Conservation (phyloP, 2,888 invertebrate genomes). For the Synanthedon vespiformis region DNA sequence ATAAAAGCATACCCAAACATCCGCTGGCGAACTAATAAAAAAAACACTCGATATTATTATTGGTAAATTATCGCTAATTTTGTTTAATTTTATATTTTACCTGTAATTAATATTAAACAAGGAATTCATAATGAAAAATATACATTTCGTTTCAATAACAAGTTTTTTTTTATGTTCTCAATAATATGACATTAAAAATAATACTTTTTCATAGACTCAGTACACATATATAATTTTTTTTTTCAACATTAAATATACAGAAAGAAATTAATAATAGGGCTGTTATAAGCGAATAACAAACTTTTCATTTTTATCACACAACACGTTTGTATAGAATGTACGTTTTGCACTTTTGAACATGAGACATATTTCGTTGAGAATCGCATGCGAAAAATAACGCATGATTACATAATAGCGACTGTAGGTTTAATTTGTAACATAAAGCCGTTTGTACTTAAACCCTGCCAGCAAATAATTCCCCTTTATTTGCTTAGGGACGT, state of each 20-base stretch:
- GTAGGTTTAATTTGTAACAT: conserved; percentile 23
- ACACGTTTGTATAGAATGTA: no score
- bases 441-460: conserved; percentile 11
- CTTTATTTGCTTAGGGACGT: conserved; percentile 37
- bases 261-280: no score
- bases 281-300: no score
- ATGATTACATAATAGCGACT: conserved; percentile 4
- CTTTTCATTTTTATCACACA: no score
- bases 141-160: no score
- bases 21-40: conserved; percentile 8
- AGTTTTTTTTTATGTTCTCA: no score
- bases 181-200: no score
- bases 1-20: conserved; percentile 12
- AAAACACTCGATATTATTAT: conserved; percentile 2
- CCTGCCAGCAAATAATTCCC: conserved; percentile 31
- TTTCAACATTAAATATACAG: no score
- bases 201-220: no score
- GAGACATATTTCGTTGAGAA: background rate
- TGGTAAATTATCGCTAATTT: background rate
- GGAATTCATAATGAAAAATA: no score
- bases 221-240: no score
- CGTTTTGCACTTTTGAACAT: background rate
- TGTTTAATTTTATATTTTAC: no score
- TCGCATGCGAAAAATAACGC: background rate
- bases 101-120: background rate